Percentiles rank a stretch among this genome's conserved stretches.
Conservation (phyloP, 92 coral and sea anemone species). For the Nematostella vectensis region DNA sequence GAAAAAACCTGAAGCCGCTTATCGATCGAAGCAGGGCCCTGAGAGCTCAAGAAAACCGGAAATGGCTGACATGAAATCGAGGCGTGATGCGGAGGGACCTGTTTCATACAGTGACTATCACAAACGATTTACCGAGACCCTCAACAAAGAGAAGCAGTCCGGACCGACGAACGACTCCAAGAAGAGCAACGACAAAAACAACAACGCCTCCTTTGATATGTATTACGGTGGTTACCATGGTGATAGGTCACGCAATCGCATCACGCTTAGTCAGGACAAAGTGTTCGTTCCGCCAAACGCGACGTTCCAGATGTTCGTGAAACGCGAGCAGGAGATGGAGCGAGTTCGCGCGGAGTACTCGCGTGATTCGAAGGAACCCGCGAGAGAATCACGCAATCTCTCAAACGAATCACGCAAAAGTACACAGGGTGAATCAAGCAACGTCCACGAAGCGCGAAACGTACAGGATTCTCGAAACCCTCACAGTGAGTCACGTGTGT, state of each 20-base stretch:
- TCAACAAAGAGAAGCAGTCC: conserved; percentile 8
- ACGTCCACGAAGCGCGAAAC: background rate
- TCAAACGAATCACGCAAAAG: background rate
- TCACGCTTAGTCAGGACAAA: conserved; percentile 42
- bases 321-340: conserved; percentile 69
- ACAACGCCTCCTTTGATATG: conserved; percentile 29
- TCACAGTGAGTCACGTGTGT: background rate
- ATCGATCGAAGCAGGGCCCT: no score
- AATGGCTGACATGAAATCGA: conserved; percentile 4
- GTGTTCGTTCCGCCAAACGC: conserved; percentile 80
- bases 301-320: conserved; percentile 68
- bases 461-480: background rate
- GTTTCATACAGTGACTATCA: conserved; percentile 3
- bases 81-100: background rate
- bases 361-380: background rate
- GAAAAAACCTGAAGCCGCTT: conserved; percentile 11
- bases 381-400: background rate
- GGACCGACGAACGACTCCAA: conserved; percentile 12
- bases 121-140: conserved; percentile 6
- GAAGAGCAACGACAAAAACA: conserved; percentile 45
- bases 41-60: conserved; percentile 10
- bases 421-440: background rate
- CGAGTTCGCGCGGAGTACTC: conserved; percentile 15
- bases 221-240: conserved; percentile 10
- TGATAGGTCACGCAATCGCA: conserved; percentile 28